Percentiles rank a stretch among this genome's conserved stretches.
phyloP scores from a whole-genome alignment of 2,888 invertebrate genomes.

The Didymodactylos carnosus region DNA sequence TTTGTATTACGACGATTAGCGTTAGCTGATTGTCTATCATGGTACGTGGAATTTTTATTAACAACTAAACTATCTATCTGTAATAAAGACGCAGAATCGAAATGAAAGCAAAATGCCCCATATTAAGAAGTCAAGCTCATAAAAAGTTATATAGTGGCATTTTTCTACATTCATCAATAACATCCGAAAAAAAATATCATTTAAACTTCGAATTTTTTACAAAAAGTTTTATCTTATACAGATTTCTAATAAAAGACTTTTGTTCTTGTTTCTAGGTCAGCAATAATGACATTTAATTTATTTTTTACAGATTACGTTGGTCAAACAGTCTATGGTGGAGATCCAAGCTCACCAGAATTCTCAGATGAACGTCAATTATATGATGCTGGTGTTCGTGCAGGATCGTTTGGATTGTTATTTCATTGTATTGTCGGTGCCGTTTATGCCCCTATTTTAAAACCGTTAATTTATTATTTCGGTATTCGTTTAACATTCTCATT shows the following conservation, averaged over 20 bases:
- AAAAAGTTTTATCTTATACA: too few species aligned
- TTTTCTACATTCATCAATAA: too few species aligned
- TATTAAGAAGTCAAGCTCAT: too few species aligned
- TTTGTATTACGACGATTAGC: not conserved
- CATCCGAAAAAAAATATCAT: too few species aligned
- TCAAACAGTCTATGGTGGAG: slow-evolving; percentile 63
- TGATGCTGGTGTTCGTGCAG: slow-evolving; percentile 74
- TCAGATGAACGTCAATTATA: slow-evolving; percentile 37
- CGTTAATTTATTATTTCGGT: slow-evolving; percentile 20
- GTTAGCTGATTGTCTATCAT: not conserved
- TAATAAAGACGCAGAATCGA: too few species aligned
- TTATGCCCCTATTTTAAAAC: slow-evolving; percentile 20
- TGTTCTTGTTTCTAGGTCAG: not conserved
- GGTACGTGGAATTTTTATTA: not conserved
- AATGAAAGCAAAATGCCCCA: too few species aligned
- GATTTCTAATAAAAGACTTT: too few species aligned
- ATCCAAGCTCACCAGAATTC: slow-evolving; percentile 43
- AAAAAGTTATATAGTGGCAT: too few species aligned
- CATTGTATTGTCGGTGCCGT: slow-evolving; percentile 35
- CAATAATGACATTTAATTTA: slow-evolving; percentile 29
- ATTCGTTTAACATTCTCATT: slow-evolving; percentile 20
- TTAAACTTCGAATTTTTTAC: too few species aligned
- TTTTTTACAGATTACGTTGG: slow-evolving; percentile 91
- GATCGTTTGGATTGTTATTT: slow-evolving; percentile 80
- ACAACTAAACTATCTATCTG: too few species aligned